Base-by-base conservation (phyloP, 2,113 vertebrate species). In the Stigmatopora argus region DNA sequence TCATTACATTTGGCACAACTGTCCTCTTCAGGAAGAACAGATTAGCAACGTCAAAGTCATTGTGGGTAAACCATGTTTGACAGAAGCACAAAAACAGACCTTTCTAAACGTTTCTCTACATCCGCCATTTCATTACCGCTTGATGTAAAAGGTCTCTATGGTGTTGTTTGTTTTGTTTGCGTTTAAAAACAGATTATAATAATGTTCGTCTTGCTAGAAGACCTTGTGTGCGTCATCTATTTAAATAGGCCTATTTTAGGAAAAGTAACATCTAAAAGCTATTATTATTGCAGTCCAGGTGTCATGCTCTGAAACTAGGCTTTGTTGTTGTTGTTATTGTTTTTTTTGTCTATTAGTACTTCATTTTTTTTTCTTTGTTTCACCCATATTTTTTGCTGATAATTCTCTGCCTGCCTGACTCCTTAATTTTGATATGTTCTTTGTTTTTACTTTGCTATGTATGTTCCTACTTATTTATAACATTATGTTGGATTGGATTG, bases 21-120 rank as follows among this genome's bases (percentile, higher is more conserved):
- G 19, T 61, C 41, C 59, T 46, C 2, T 61, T 45, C 3, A 19
- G 38, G 59, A 61, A 61, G 59, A 61, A 61, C 44, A 19, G 59
- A 45, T 61, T 46, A 61, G 59, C 59, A 45, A 61, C 14, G 59
- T 61, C 59, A 61, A 61, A 61, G 59, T 61, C 59, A 61, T 19
- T 45, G 38, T 21, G 38, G 38, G 59, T 38, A 35, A 60, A 61
- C 21, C 59, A 61, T 45, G 59, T 61, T 45, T 45, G 41, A 23
- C 19, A 45, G 19, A 23, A 45, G 59, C 38, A 23, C 59, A 61
- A 14, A 61, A 61, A 61, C 12, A 45, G n/a, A 46, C 53, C 31
- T 56, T 31, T 56, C 53, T 31, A 15, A 53, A 10, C 35, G 4
- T 60, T 45, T 45, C 19, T 21, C 41, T 41, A 5, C 34, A 44